Evolutionary conservation across 2,888 invertebrate genomes (phyloP), one percentile per base, ranked within the genome.

Genomic region (Trachelus troglodyta): DNA sequence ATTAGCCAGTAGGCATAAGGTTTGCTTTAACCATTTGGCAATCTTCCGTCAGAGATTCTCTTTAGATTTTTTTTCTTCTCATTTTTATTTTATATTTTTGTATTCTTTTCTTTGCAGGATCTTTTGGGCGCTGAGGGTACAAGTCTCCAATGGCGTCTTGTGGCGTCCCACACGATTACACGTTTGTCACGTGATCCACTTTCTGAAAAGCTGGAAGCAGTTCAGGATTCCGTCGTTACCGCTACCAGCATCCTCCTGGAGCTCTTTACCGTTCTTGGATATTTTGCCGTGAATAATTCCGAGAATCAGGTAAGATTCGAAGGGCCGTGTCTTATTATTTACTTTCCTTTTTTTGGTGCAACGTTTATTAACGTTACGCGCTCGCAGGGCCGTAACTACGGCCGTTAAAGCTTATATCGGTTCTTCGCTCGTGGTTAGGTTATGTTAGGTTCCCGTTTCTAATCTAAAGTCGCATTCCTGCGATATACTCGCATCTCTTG

Each of bases 81-180:
- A 30, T 78, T 76, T 78, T 56, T 23, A 56, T 69, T 73, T 68
- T 30, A 73, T 37, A 12, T 15, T 71, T 77, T 77, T 23, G 40
- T 33, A 76, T 56, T 68, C 0, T 15, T 68, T 33, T 11, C 35
- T 9, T 88, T 90, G n/a, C 92, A 96, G 96, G 95, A 94, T 85
- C 94, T 95, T 12, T 93, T 98, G 79, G 96, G 96, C 34, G 95
- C 96, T 23, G 97, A 97, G 92, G 97, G 96, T 0, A 95, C 96
- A 35, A 97, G 96, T 4, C 92, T 98, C 69, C 97, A 98, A 91
- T 96, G 97, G 92, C 94, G 97, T 1, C 96, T 97, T 85, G 97
- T 98, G 76, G 95, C 96, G 68, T 96, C 96, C 79, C 95, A 97
- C 87, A 93, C 98, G 77, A 94, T 98, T 83, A 96, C 96, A 93